A percentile compares a stretch with the other conserved stretches of the same genome.
These are phyloP conservation scores for Eulemur coronatus DNA, from an alignment of 2,797 vertebrate species.

Conservation along the genomic window DNA sequence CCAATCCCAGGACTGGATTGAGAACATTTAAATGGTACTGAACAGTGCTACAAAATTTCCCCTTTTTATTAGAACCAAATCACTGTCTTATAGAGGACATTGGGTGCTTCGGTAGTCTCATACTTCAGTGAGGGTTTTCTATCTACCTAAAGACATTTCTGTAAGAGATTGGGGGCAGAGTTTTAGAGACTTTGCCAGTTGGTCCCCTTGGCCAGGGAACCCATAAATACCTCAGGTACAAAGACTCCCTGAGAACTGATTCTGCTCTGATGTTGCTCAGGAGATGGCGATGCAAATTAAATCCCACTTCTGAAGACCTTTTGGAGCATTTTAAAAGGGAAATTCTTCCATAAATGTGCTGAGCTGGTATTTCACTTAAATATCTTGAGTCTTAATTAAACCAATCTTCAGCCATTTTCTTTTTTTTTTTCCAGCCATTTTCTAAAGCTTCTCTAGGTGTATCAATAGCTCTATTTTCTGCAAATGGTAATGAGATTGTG, in stretches of 20 bases:
- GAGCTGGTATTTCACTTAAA: slow-evolving; percentile 64
- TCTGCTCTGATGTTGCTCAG: slow-evolving; percentile 42
- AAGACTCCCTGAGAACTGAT: slow-evolving; percentile 8
- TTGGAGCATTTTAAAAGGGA: slow-evolving; percentile 49
- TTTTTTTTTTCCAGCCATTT: slow-evolving; percentile 39
- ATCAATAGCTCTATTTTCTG: slow-evolving; percentile 48
- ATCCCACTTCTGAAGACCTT: slow-evolving; percentile 43
- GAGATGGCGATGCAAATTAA: slow-evolving; percentile 54
- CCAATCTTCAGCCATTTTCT: slow-evolving; percentile 56
- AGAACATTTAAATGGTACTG: not conserved
- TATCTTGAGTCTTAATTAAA: slow-evolving; percentile 72
- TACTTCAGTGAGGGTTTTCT: not conserved
- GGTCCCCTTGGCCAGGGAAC: not conserved
- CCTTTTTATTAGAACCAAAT: not conserved
- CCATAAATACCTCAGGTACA: not conserved
- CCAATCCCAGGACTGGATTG: not conserved
- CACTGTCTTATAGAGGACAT: not conserved
- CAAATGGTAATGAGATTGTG: slow-evolving; percentile 51
- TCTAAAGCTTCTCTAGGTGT: slow-evolving; percentile 55
- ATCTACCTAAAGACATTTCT: not conserved
- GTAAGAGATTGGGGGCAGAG: not conserved
- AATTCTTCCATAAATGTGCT: slow-evolving; percentile 53
- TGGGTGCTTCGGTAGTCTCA: not conserved
- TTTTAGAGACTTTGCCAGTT: slow-evolving; percentile 11
- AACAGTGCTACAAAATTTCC: not conserved